Evolutionary conservation across 2,888 invertebrate species (phyloP).

Genomic region (Thecophora atra): DNA sequence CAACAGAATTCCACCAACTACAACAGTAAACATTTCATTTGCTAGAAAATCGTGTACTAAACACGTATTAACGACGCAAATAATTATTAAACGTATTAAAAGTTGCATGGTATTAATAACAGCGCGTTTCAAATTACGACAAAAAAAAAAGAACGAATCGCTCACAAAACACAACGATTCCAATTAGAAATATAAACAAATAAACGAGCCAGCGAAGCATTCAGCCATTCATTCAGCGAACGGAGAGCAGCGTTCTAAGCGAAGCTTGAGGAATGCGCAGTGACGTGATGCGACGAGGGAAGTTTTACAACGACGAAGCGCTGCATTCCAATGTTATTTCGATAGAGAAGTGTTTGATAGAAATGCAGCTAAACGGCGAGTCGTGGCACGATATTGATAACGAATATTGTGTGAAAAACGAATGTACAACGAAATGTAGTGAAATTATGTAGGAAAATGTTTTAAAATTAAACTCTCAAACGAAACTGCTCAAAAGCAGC

Average conservation of each 20-base stretch:
- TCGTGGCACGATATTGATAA: neutral
- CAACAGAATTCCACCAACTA: neutral
- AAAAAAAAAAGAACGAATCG: slow-evolving; percentile 13
- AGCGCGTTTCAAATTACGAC: slow-evolving; percentile 33
- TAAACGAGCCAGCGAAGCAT: slow-evolving; percentile 5
- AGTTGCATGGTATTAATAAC: slow-evolving; percentile 22
- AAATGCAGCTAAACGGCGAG: neutral
- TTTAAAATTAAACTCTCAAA: no score
- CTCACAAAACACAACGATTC: slow-evolving; percentile 16
- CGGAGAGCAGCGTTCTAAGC: slow-evolving; percentile 33
- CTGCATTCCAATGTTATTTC: neutral
- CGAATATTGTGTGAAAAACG: neutral
- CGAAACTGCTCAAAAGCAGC: no score
- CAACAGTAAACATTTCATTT: neutral
- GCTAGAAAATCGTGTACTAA: neutral
- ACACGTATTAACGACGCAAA: neutral
- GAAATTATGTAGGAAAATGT: neutral
- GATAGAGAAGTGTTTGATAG: neutral
- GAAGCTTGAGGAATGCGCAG: slow-evolving; percentile 33
- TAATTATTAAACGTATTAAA: no score
- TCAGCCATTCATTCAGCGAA: slow-evolving; percentile 8
- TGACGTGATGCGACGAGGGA: slow-evolving; percentile 26
- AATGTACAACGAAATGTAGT: neutral
- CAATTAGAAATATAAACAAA: slow-evolving; percentile 29
- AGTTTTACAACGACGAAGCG: neutral